A percentile compares a stretch with the other conserved stretches of the same genome.
These are phyloP conservation scores for Athetis lepigone DNA, from an alignment of 2,888 invertebrate genomes.

Conservation along the genomic window DNA sequence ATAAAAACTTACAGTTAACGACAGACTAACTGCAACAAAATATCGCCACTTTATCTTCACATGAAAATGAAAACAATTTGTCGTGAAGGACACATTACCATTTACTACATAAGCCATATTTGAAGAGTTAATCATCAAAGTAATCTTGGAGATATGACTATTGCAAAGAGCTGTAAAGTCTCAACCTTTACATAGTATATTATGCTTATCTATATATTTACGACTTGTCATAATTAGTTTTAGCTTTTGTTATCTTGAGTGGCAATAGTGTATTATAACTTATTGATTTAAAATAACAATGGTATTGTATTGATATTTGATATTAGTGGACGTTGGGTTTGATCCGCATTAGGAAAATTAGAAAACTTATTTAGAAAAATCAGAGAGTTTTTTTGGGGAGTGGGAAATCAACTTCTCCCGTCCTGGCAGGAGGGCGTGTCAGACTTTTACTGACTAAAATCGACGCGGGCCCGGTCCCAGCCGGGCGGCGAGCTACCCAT, in stretches of 20 bases:
- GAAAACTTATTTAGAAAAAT: no score
- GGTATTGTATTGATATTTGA: no score
- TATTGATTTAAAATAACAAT: no score
- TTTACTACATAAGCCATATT: slow-evolving; percentile 24
- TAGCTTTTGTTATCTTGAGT: slow-evolving; percentile 3
- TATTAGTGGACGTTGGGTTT: no score
- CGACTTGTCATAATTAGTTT: slow-evolving; percentile 14
- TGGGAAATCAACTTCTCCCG: no score
- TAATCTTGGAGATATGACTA: slow-evolving; percentile 39
- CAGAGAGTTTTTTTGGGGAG: no score
- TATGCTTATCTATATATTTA: slow-evolving; percentile 17
- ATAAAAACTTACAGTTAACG: neutral
- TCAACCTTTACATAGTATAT: neutral
- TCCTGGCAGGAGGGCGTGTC: no score
- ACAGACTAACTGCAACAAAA: slow-evolving; percentile 2
- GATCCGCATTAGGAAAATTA: no score
- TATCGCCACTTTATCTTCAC: slow-evolving; percentile 20
- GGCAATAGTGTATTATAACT: neutral
- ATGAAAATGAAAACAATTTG: slow-evolving; percentile 39
- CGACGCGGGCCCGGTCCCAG: no score
- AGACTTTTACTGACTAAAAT: no score
- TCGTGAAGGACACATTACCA: slow-evolving; percentile 9
- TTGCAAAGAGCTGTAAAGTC: slow-evolving; percentile 1
- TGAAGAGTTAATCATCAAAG: slow-evolving; percentile 47
- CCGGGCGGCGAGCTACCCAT: no score